Conservation (phyloP, 2,888 invertebrate genomes). For the Icerya purchasi region DNA sequence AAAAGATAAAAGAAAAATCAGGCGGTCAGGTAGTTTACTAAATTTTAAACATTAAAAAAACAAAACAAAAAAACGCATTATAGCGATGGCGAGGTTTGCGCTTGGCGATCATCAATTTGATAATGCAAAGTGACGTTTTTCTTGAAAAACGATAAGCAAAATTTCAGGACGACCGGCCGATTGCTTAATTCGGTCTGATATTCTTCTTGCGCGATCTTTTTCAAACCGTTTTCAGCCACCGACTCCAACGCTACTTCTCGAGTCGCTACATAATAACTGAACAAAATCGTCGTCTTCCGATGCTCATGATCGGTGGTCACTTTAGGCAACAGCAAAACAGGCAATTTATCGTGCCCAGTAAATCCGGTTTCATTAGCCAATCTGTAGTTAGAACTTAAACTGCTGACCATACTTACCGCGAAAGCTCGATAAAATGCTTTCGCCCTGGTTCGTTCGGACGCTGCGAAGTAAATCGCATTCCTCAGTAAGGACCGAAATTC, state of each 20-base stretch:
- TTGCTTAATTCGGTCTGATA: neutral
- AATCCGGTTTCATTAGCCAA: neutral
- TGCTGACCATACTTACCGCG: neutral
- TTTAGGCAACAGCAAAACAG: neutral
- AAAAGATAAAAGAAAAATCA: too few species aligned
- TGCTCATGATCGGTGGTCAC: neutral
- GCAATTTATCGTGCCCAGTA: neutral
- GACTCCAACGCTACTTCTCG: neutral
- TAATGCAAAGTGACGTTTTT: neutral
- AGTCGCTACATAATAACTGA: neutral
- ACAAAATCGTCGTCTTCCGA: neutral
- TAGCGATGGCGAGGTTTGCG: too few species aligned
- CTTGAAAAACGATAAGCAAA: neutral
- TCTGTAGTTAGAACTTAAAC: neutral
- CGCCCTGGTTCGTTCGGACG: neutral
- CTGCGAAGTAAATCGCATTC: too few species aligned
- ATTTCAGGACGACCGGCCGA: neutral
- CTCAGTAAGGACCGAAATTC: too few species aligned
- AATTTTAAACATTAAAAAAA: too few species aligned
- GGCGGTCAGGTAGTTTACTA: too few species aligned
- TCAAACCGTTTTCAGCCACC: neutral
- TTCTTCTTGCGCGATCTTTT: neutral
- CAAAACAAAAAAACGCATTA: too few species aligned
- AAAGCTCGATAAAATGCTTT: neutral
- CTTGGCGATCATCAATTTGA: neutral